These are phyloP conservation scores for Myotis vivesi DNA, from an alignment of 2,797 vertebrate species.

Conservation along the genomic window DNA sequence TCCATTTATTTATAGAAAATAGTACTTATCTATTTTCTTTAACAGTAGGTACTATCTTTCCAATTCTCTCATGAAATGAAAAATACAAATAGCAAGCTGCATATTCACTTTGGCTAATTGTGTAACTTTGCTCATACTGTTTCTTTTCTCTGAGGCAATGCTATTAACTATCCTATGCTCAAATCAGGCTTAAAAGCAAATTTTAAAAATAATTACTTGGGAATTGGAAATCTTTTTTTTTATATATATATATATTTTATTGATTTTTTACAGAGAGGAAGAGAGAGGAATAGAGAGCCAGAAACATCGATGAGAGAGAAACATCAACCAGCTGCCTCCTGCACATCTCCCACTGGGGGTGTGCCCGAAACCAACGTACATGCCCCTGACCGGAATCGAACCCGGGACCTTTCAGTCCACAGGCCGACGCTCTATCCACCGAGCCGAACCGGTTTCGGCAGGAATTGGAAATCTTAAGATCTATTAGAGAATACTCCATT, in stretches of 20 bases:
- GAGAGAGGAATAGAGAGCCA: no score
- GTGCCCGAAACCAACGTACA: no score
- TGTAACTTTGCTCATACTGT: neutral
- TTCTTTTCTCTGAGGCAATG: neutral
- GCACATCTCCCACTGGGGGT: no score
- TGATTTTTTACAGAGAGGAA: no score
- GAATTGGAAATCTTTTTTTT: neutral
- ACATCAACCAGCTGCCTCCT: no score
- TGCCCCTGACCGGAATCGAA: no score
- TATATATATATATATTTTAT: no score
- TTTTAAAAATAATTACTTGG: constrained; percentile 28
- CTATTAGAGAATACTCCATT: constrained; percentile 7
- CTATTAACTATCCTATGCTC: neutral
- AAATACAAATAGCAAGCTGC: neutral
- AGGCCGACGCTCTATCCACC: no score
- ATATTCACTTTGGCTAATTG: neutral
- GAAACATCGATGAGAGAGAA: no score
- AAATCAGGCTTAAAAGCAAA: constrained; percentile 1
- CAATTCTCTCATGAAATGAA: neutral
- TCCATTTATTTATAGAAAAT: constrained; percentile 46
- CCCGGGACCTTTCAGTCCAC: no score
- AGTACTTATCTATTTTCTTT: constrained; percentile 10
- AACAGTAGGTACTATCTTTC: neutral
- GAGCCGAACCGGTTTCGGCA: no score
- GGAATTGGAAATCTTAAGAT: neutral